Conservation (phyloP, 2,797 vertebrate species). For the Crossoptilon crossoptilon region DNA sequence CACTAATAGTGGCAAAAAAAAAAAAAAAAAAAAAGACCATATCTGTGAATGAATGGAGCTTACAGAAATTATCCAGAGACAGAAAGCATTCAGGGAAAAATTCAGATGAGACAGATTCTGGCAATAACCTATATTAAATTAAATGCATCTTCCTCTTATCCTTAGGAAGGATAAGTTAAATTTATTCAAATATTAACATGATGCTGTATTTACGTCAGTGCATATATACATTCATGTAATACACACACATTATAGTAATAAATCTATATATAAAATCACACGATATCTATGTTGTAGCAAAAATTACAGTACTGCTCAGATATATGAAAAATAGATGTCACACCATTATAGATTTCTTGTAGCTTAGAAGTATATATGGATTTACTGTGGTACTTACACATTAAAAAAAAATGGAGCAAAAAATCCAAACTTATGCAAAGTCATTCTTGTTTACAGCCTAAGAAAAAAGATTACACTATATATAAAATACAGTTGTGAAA, state of each 20-base stretch:
- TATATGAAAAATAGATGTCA: neutral
- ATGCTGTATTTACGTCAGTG: neutral
- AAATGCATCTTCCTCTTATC: neutral
- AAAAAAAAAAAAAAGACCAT: accelerated
- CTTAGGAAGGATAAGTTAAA: neutral
- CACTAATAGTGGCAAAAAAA: neutral
- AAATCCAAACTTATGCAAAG: neutral
- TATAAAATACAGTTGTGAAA: neutral
- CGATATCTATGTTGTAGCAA: neutral
- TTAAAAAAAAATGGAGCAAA: neutral
- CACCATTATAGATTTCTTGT: neutral
- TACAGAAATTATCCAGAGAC: neutral
- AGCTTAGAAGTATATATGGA: neutral
- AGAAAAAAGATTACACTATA: neutral
- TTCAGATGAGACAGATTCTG: neutral
- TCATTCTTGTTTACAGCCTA: neutral
- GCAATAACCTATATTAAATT: neutral
- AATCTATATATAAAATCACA: neutral
- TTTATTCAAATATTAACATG: neutral
- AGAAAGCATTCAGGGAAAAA: neutral
- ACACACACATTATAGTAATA: neutral
- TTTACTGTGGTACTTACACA: neutral
- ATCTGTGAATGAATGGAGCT: neutral
- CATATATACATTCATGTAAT: neutral
- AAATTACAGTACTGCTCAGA: neutral